phyloP scores from a whole-genome alignment of 2,797 vertebrate species.

The Alca torda region DNA sequence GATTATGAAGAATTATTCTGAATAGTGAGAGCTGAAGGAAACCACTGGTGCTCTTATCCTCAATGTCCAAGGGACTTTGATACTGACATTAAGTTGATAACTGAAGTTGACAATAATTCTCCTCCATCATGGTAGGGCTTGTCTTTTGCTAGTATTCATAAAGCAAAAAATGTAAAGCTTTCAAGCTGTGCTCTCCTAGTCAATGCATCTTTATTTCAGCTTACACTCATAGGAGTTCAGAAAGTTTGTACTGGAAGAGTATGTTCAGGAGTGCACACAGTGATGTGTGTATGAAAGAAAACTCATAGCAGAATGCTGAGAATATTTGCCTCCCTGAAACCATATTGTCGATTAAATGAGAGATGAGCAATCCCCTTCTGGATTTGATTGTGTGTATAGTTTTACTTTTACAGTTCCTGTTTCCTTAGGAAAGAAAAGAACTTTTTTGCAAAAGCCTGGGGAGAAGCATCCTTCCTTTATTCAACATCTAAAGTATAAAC shows the following conservation, averaged over 20 bases:
- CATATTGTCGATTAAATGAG: not conserved
- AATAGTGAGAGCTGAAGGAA: not conserved
- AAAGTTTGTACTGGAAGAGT: not conserved
- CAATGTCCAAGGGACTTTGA: not conserved
- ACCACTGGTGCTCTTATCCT: not conserved
- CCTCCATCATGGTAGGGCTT: not conserved
- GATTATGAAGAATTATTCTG: constrained; percentile 3
- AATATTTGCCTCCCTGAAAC: not conserved
- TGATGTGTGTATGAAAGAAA: not conserved
- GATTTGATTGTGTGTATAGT: not conserved
- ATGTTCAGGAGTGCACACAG: not conserved
- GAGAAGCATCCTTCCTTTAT: not conserved
- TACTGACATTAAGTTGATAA: not conserved
- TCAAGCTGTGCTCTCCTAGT: not conserved
- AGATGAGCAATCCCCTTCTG: not conserved
- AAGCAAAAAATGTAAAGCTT: not conserved
- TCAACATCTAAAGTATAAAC: not conserved
- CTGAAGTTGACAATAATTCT: not conserved
- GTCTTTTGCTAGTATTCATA: not conserved
- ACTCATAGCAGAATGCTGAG: not conserved
- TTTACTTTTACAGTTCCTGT: not conserved
- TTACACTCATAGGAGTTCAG: not conserved
- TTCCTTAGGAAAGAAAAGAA: constrained; percentile 3
- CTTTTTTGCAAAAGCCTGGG: not conserved
- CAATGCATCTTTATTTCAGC: not conserved